These are phyloP conservation scores for Ostrea denselamellosa DNA, from an alignment of 1,140 invertebrate species.

Conservation along the genomic window DNA sequence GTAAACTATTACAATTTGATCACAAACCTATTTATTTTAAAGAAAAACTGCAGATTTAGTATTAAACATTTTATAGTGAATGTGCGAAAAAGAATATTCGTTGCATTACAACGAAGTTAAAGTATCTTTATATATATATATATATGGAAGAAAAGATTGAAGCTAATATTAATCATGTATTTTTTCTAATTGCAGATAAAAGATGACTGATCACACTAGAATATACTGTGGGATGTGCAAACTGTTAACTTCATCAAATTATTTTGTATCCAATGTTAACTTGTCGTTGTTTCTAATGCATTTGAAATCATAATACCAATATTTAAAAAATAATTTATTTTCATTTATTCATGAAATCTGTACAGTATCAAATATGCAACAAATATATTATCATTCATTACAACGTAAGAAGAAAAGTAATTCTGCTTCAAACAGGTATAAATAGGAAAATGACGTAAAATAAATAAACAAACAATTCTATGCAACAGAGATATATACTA, in stretches of 20 bases:
- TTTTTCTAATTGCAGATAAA: conserved; percentile 22
- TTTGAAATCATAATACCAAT: neutral
- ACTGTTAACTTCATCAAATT: neutral
- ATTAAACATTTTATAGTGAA: too few species aligned
- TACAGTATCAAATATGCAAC: conserved; percentile 38
- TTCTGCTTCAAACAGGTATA: conserved; percentile 25
- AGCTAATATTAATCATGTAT: too few species aligned
- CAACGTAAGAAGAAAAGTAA: neutral
- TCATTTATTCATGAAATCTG: conserved; percentile 27
- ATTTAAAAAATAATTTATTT: conserved; percentile 25
- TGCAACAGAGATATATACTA: neutral
- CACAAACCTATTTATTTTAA: too few species aligned
- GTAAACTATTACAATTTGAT: too few species aligned
- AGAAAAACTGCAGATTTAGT: too few species aligned
- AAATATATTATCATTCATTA: conserved; percentile 14
- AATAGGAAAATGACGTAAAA: neutral
- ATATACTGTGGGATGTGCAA: neutral
- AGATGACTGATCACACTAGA: neutral
- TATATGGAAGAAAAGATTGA: too few species aligned
- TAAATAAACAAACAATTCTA: conserved; percentile 5
- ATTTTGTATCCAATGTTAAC: neutral
- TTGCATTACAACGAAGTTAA: too few species aligned
- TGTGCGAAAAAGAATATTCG: too few species aligned
- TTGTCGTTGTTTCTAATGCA: neutral
- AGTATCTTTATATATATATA: too few species aligned